phyloP scores from a whole-genome alignment of 64 coral and sea anemone species.

The Stichodactyla helianthus region DNA sequence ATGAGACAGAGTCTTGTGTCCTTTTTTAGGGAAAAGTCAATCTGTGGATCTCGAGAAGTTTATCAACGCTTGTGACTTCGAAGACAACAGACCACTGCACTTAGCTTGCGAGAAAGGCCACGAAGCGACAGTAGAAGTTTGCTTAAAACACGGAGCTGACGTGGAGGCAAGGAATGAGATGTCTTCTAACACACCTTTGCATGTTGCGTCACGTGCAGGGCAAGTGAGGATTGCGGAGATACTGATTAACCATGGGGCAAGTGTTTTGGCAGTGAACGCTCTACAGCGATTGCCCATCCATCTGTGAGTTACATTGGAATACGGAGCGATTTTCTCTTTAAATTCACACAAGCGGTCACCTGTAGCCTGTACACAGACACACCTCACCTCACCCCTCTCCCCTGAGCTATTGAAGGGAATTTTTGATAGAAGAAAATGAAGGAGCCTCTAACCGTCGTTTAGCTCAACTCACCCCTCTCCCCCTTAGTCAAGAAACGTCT shows the following conservation, averaged over 20 bases:
- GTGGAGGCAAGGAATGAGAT: conserved; percentile 26
- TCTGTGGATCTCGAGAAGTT: not conserved
- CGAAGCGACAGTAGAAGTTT: conserved; percentile 20
- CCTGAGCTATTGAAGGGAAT: too few species aligned
- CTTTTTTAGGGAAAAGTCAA: not conserved
- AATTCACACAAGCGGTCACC: not conserved
- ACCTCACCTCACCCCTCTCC: too few species aligned
- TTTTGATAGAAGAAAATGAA: too few species aligned
- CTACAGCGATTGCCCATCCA: conserved; percentile 1
- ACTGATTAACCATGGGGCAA: conserved; percentile 33
- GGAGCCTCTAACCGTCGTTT: too few species aligned
- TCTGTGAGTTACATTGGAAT: conserved; percentile 7
- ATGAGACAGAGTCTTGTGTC: too few species aligned
- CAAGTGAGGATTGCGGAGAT: conserved; percentile 30
- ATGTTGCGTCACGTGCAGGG: conserved; percentile 50
- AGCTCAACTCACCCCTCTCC: too few species aligned
- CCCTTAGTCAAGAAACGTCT: too few species aligned
- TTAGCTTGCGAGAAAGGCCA: conserved; percentile 68
- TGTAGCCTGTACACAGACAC: too few species aligned
- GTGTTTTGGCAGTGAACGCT: conserved; percentile 25
- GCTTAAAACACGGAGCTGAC: conserved; percentile 58
- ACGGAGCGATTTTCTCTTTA: too few species aligned
- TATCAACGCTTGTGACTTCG: conserved; percentile 50
- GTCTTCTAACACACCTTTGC: conserved; percentile 36
- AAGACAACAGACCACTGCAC: conserved; percentile 52